Conservation (phyloP, 2,113 vertebrate species). For the Hepsetus odoe region DNA sequence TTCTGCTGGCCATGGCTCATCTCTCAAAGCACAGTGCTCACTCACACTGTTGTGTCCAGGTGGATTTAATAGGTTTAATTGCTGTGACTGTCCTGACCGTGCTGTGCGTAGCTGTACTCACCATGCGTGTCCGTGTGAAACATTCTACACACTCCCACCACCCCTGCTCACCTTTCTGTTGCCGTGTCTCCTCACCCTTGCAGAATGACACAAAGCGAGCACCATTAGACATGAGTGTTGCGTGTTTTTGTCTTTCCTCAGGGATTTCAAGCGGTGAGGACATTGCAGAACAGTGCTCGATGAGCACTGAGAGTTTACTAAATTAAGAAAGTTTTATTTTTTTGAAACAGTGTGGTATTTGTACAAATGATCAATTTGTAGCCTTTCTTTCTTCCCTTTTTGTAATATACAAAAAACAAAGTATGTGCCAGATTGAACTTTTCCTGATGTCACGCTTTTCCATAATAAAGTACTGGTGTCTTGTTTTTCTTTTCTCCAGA, state of each 20-base stretch:
- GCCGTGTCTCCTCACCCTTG: conserved; percentile 23
- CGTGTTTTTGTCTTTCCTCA: conserved; percentile 89
- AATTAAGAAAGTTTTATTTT: conserved; percentile 92
- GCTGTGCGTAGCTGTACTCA: conserved; percentile 61
- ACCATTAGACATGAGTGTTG: conserved; percentile 57
- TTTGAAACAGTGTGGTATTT: conserved; percentile 93
- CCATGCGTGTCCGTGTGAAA: conserved; percentile 36
- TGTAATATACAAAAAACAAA: conserved; percentile 81
- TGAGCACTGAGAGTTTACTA: conserved; percentile 91
- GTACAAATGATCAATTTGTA: conserved; percentile 99
- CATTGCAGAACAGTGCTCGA: conserved; percentile 86
- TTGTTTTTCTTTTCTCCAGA: conserved; percentile 52
- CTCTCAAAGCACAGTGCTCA: conserved; percentile 2
- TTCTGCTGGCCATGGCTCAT: background rate
- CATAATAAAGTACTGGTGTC: conserved; percentile 90
- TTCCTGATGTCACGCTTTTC: conserved; percentile 81
- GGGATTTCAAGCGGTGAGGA: conserved; percentile 89
- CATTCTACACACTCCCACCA: background rate
- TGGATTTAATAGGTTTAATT: conserved; percentile 8
- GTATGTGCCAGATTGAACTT: conserved; percentile 86
- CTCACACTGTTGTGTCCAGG: background rate
- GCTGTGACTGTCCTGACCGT: conserved; percentile 42
- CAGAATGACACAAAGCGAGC: conserved; percentile 19
- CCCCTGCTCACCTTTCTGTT: background rate
- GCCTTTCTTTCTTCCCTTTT: conserved; percentile 82